Evolutionary conservation across 2,797 vertebrate genomes (phyloP).

Genomic region (Danio jaintianensis): DNA sequence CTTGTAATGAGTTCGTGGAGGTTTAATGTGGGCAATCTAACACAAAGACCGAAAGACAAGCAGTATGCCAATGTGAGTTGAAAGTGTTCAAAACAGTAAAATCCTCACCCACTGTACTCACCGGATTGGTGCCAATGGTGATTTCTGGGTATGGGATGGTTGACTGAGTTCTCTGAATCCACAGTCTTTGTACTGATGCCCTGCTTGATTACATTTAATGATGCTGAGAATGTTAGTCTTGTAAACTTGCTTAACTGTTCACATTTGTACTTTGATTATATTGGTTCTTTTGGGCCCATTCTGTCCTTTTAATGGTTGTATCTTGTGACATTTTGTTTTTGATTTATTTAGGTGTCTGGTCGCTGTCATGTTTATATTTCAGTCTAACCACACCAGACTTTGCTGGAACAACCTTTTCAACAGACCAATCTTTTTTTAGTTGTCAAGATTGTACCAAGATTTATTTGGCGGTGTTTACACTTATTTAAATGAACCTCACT

Average conservation of each 20-base stretch:
- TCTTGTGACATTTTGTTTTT: too few species aligned
- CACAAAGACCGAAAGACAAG: conserved; percentile 25
- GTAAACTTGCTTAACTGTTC: background rate
- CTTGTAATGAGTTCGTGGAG: conserved; percentile 64
- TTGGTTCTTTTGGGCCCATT: too few species aligned
- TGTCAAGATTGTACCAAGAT: too few species aligned
- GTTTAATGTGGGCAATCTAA: conserved; percentile 65
- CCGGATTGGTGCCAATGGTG: background rate
- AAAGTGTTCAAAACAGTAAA: conserved; percentile 11
- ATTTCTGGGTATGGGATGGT: background rate
- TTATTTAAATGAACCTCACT: too few species aligned
- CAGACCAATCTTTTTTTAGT: too few species aligned
- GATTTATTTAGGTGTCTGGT: too few species aligned
- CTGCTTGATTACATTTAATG: background rate
- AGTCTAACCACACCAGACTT: too few species aligned
- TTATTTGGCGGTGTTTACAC: too few species aligned
- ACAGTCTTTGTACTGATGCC: conserved; percentile 4
- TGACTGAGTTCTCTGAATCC: background rate
- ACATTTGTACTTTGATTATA: too few species aligned
- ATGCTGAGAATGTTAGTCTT: background rate
- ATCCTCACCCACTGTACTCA: background rate
- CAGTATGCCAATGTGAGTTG: background rate
- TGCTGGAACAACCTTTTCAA: too few species aligned
- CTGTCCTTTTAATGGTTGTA: too few species aligned
- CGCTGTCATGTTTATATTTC: too few species aligned